A percentile compares a stretch with the other conserved stretches of the same genome.
phyloP scores from a whole-genome alignment of 1,140 invertebrate species.

The Camponotus floridanus region DNA sequence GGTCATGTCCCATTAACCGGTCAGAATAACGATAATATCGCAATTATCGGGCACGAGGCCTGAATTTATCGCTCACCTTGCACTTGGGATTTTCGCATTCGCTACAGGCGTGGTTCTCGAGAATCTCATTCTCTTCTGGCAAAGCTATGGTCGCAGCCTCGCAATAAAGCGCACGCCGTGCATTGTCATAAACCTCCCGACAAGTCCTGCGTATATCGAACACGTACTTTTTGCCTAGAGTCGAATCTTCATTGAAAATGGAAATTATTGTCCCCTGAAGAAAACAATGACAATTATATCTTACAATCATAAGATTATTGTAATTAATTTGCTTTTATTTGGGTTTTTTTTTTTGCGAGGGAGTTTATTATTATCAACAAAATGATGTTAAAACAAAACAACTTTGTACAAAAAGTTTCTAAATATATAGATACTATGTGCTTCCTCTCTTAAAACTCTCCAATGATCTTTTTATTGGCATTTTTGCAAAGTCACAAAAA shows the following conservation, averaged over 20 bases:
- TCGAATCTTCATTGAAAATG: slow-evolving; percentile 95
- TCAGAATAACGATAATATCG: neutral
- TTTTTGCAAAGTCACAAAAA: too few species aligned
- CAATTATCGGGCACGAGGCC: neutral
- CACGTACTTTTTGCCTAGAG: slow-evolving; percentile 94
- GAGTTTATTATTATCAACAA: too few species aligned
- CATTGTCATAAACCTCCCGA: slow-evolving; percentile 95
- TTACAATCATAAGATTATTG: too few species aligned
- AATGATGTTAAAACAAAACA: too few species aligned
- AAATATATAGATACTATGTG: too few species aligned
- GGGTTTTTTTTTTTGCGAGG: too few species aligned
- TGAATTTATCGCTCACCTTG: slow-evolving; percentile 73
- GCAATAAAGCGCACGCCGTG: slow-evolving; percentile 90
- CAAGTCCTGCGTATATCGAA: slow-evolving; percentile 95
- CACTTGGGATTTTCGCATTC: slow-evolving; percentile 83
- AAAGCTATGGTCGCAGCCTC: slow-evolving; percentile 82
- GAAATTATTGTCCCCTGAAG: slow-evolving; percentile 94
- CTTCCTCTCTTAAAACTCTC: too few species aligned
- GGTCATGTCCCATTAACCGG: neutral
- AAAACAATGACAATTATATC: neutral
- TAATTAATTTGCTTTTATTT: too few species aligned
- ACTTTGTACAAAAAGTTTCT: too few species aligned
- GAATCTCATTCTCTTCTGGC: slow-evolving; percentile 81
- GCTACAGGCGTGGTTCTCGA: slow-evolving; percentile 80
- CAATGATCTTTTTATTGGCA: too few species aligned